Evolutionary conservation across 2,113 vertebrate species (phyloP).

Genomic region (Asarcornis scutulata): DNA sequence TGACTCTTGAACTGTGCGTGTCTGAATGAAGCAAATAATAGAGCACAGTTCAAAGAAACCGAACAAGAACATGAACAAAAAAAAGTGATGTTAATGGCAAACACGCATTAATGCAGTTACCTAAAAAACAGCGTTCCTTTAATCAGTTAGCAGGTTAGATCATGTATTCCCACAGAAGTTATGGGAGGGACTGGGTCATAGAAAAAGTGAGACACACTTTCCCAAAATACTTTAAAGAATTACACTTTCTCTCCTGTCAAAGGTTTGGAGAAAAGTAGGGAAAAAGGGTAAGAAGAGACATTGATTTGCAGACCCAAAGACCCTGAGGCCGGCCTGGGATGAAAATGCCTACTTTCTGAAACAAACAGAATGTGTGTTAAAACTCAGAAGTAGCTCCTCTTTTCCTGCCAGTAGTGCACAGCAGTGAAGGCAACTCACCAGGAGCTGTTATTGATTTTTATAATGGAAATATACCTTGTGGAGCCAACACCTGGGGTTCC

Average conservation of each 20-base stretch:
- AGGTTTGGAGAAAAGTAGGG: neutral
- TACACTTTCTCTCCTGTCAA: neutral
- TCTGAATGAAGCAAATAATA: neutral
- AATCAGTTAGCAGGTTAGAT: neutral
- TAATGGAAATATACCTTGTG: neutral
- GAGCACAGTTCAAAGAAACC: neutral
- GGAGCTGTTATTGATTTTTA: neutral
- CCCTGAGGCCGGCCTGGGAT: neutral
- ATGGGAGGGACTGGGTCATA: neutral
- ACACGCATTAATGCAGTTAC: neutral
- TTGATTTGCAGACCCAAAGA: neutral
- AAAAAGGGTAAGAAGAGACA: fast-evolving
- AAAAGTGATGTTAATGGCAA: neutral
- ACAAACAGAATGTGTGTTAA: neutral
- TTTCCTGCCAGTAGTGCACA: neutral
- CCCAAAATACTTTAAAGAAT: neutral
- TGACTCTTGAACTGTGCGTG: neutral
- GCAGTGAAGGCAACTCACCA: neutral
- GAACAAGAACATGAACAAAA: neutral
- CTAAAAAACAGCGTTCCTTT: neutral
- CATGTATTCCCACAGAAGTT: neutral
- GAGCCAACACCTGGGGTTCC: neutral
- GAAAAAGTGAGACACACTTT: neutral
- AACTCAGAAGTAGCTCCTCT: neutral
- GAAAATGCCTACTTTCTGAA: neutral